These are phyloP conservation scores for Periplaneta americana DNA, from an alignment of 1,140 invertebrate genomes.

Conservation along the genomic window DNA sequence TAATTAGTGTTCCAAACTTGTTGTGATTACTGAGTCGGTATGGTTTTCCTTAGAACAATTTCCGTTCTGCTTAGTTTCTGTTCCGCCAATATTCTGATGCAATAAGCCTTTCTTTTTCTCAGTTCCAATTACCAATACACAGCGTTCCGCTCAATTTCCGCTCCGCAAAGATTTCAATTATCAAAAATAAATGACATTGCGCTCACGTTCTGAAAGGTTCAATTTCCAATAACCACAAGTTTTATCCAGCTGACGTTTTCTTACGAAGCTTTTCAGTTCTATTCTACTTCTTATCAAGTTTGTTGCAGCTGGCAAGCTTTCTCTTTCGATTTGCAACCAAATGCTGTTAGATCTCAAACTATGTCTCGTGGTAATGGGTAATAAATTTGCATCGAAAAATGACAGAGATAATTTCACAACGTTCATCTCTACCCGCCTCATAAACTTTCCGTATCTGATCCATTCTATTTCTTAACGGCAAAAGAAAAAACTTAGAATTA, in stretches of 20 bases:
- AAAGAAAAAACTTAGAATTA: no score
- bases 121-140: background rate
- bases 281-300: background rate
- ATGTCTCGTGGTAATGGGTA: no score
- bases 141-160: background rate
- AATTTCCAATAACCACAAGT: background rate
- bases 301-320: background rate
- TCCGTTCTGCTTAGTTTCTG: background rate
- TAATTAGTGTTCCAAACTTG: no score
- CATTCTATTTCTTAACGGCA: no score
- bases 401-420: no score
- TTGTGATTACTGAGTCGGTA: background rate
- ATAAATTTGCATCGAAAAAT: no score
- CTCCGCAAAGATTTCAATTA: background rate
- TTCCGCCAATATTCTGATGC: background rate
- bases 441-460: no score
- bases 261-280: background rate
- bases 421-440: no score
- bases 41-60: background rate
- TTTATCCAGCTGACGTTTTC: background rate
- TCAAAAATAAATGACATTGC: background rate
- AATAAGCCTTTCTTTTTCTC: background rate
- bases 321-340: background rate
- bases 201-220: background rate
- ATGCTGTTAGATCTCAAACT: no score